These are phyloP conservation scores for Semnornis frantzii DNA, from an alignment of 2,113 vertebrate genomes.

Conservation along the genomic window DNA sequence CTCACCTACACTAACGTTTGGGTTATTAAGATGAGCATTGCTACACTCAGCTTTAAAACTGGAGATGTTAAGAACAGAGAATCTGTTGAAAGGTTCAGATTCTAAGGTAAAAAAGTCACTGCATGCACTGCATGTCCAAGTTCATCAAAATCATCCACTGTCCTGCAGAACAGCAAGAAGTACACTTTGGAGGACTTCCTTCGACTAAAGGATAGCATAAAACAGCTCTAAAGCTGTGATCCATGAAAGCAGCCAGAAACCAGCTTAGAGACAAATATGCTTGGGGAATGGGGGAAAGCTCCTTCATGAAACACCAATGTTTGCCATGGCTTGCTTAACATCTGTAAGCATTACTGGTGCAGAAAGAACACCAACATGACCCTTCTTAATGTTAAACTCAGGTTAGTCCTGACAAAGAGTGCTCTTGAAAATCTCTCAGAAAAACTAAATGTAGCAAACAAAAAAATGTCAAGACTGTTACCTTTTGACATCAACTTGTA, in stretches of 20 bases:
- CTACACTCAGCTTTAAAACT: neutral
- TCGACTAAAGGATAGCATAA: neutral
- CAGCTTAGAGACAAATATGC: neutral
- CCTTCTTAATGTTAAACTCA: neutral
- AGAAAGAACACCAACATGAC: neutral
- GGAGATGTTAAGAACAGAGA: neutral
- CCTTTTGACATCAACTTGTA: neutral
- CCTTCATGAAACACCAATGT: neutral
- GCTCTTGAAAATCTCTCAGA: neutral
- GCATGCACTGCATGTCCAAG: neutral
- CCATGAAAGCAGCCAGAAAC: neutral
- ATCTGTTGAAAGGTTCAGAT: neutral
- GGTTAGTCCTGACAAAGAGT: neutral
- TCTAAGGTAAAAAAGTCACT: neutral
- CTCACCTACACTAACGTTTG: neutral
- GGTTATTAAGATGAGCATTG: neutral
- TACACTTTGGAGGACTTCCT: neutral
- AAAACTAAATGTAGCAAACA: neutral
- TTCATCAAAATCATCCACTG: neutral
- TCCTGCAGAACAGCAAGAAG: neutral
- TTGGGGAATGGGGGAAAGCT: neutral
- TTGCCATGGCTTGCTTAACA: neutral
- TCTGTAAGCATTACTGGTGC: neutral
- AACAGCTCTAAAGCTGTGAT: neutral
- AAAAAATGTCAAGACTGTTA: neutral